Base-by-base conservation (phyloP, 1,140 invertebrate genomes). In the Teleogryllus occipitalis region DNA sequence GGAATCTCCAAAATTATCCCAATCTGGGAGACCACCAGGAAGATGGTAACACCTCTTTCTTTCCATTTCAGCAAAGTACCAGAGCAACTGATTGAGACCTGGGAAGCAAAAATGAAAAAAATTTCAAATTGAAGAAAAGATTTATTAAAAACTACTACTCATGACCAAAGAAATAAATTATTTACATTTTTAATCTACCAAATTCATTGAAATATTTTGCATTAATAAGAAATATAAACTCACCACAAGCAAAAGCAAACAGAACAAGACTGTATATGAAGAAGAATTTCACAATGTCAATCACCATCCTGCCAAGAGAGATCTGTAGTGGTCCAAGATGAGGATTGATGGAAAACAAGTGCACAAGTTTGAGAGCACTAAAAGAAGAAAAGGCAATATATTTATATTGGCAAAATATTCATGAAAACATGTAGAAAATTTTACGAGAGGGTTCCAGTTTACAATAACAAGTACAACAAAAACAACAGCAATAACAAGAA, bases 281-380 rank as follows among this genome's bases (percentile, higher is more conserved):
- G 85, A 96, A 94, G 85, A 96, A 96, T 84, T 96, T 96, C 15
- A 94, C 90, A 81, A 96, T 96, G 84, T 96, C 94, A 82, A 95
- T 94, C 74, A 96, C 91, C 94, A 96, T 96, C 84, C 92, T 85
- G 12, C 94, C 94, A 10, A 95, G 86, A 0, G 93, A 95, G 80
- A 96, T 94, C 87, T 96, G 92, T 65, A 97, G 86, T 4, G 95
- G 96, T 72, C 95, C 96, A 78, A 97, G 85, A 86, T 97, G 93
- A 2, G 95, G 95, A 89, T 96, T 96, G 75, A 97, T 95, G 22
- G 94, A 96, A 85, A 97, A 97, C 75, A 97, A 88, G 85, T 97
- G 95, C 79, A 97, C 93, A 81, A 97, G 86, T 86, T 97, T 97
- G 27, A 97, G 85, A 4, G 94, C 94, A 83, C 92, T 94, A 81